phyloP scores from a whole-genome alignment of 2,113 vertebrate species.

The Eclectus roratus region DNA sequence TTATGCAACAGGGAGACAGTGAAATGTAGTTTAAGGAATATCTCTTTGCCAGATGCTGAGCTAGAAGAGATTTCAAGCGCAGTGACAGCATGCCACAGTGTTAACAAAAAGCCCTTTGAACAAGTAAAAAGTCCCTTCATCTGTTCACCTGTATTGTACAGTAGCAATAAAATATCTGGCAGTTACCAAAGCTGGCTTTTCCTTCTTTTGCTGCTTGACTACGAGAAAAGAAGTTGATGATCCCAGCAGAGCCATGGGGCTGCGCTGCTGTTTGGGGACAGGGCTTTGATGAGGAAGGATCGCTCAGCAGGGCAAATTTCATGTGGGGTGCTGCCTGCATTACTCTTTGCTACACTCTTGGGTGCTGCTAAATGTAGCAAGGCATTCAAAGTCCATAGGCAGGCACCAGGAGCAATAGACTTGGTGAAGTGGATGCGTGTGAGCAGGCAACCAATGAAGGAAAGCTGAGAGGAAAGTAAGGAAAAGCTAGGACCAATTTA shows the following conservation, averaged over 20 bases:
- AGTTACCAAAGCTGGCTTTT: not conserved
- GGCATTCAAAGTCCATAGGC: not conserved
- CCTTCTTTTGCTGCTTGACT: not conserved
- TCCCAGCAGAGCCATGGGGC: not conserved
- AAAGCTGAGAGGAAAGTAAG: not conserved
- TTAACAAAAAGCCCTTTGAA: not conserved
- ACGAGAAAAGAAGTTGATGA: not conserved
- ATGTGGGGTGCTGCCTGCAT: not conserved
- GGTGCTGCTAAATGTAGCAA: not conserved
- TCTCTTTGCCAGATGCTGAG: not conserved
- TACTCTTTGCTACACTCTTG: fast-evolving
- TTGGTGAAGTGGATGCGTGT: not conserved
- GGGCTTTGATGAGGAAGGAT: not conserved
- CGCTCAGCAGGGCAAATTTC: not conserved
- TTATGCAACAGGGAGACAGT: not conserved
- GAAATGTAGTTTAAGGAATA: not conserved
- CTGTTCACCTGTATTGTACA: not conserved
- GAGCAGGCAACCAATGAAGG: not conserved
- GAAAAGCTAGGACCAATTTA: not conserved
- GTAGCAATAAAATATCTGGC: not conserved
- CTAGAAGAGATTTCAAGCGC: not conserved
- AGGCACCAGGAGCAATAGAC: not conserved
- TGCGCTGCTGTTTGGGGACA: fast-evolving
- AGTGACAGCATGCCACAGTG: not conserved
- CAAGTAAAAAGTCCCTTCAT: not conserved